Percentiles rank a stretch among this genome's conserved stretches.
Evolutionary conservation across 2,797 vertebrate species (phyloP).

Genomic region (Columba guinea): DNA sequence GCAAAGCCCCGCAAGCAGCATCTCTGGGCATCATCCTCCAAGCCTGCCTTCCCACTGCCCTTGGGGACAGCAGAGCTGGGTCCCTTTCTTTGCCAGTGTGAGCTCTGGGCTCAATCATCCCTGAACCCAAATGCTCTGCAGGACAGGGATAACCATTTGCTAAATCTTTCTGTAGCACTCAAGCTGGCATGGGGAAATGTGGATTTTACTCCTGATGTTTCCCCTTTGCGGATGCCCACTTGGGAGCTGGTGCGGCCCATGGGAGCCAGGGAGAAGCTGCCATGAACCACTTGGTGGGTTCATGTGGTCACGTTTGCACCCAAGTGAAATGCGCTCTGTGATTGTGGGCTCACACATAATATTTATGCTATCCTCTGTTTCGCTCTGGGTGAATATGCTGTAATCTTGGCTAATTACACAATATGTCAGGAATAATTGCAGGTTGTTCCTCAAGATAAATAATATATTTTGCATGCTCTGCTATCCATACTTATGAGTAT

Average conservation of each 20-base stretch:
- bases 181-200: background rate
- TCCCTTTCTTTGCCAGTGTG: background rate
- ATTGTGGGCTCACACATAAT: background rate
- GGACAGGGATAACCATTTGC: background rate
- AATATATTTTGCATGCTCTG: conserved; percentile 1
- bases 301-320: accelerated
- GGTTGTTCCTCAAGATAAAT: conserved; percentile 61
- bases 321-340: background rate
- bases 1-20: background rate
- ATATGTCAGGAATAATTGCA: conserved; percentile 58
- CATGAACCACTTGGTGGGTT: accelerated
- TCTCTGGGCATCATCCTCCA: background rate
- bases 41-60: background rate
- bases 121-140: background rate
- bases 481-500: conserved; percentile 14
- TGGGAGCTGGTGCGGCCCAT: background rate
- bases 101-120: background rate
- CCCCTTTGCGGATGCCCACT: accelerated
- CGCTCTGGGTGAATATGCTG: conserved; percentile 17
- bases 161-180: background rate
- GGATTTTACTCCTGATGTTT: background rate
- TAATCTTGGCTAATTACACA: conserved; percentile 60
- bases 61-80: background rate
- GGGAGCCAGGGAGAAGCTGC: background rate
- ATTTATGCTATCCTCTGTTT: conserved; percentile 28